phyloP scores from a whole-genome alignment of 2,888 invertebrate genomes.

The Mechanitis mazaeus region DNA sequence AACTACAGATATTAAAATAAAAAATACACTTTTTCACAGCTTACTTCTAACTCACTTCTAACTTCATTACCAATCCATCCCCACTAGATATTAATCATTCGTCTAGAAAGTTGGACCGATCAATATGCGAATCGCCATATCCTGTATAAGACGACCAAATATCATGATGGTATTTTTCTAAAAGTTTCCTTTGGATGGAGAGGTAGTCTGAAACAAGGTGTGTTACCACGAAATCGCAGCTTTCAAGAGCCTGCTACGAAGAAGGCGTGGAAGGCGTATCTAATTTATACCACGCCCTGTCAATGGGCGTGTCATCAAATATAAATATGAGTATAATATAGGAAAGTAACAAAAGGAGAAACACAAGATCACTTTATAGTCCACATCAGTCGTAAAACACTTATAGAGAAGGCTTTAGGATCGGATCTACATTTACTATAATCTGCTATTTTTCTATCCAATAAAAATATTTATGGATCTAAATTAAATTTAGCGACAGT shows the following conservation, averaged over 20 bases:
- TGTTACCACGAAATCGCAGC: conserved; percentile 56
- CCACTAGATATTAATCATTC: conserved; percentile 60
- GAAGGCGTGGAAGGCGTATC: conserved; percentile 67
- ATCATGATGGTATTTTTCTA: conserved; percentile 31
- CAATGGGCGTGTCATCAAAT: conserved; percentile 51
- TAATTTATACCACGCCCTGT: conserved; percentile 52
- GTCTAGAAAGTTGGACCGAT: conserved; percentile 71
- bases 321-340: conserved; percentile 18
- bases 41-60: neutral
- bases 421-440: too few relatives aligned
- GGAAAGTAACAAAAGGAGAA: neutral
- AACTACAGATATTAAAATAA: too few relatives aligned
- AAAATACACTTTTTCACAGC: conserved; percentile 3
- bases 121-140: conserved; percentile 63
- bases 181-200: conserved; percentile 30
- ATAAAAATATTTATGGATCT: too few relatives aligned
- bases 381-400: conserved; percentile 5
- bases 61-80: conserved; percentile 27
- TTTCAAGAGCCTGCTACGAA: conserved; percentile 36
- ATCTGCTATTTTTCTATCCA: too few relatives aligned
- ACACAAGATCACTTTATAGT: conserved; percentile 10
- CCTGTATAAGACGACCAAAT: conserved; percentile 42
- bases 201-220: conserved; percentile 46
- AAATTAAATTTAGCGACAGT: too few relatives aligned
- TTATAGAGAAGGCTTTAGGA: neutral